A percentile compares a stretch with the other conserved stretches of the same genome.
Conservation (phyloP, 2,797 vertebrate genomes). For the Geotrypetes seraphini region DNA sequence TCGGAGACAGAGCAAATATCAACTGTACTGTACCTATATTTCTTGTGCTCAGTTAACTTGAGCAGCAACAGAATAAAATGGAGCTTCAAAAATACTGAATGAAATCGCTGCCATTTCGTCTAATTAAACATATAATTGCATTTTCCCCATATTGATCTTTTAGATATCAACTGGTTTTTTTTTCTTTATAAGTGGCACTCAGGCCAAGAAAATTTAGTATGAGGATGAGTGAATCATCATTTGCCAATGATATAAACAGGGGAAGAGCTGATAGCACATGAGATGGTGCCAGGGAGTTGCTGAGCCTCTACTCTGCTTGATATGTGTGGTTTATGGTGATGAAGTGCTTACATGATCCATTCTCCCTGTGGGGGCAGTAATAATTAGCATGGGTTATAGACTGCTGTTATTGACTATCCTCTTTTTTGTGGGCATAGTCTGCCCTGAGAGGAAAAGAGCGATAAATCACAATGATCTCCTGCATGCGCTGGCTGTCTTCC, state of each 20-base stretch:
- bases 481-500: no score
- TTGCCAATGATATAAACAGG: no score
- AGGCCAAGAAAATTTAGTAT: background rate
- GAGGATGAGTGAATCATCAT: background rate
- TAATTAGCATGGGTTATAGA: constrained; percentile 29
- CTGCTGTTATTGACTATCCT: constrained; percentile 26
- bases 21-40: no score
- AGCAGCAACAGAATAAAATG: no score
- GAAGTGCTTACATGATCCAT: constrained; percentile 18
- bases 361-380: constrained; percentile 20
- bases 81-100: no score
- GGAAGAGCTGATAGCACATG: constrained; percentile 3
- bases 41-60: no score
- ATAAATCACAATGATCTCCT: constrained; percentile 26
- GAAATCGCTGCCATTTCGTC: no score
- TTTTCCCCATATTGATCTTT: no score
- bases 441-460: constrained; percentile 2
- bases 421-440: constrained; percentile 18
- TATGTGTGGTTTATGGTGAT: constrained; percentile 20
- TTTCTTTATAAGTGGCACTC: no score
- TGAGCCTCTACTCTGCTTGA: background rate
- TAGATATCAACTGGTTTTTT: no score
- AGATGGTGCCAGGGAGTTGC: background rate
- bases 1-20: no score
- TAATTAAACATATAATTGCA: no score